Evolutionary conservation across 2,113 vertebrate genomes (phyloP), one percentile per base, ranked within the genome.

Genomic region (Cephalopterus ornatus): DNA sequence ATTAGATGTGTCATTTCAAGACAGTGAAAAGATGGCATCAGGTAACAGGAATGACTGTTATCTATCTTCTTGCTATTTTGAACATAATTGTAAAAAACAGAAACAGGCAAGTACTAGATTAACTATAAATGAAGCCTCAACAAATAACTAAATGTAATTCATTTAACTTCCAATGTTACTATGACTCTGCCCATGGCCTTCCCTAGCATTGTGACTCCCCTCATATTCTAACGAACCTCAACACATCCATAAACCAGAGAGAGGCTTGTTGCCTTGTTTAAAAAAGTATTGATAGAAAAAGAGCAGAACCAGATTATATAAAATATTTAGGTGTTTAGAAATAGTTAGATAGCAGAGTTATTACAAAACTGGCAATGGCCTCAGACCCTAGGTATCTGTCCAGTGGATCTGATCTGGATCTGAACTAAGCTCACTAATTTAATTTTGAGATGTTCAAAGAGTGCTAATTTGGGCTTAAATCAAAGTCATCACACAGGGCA

Each of bases 1-100:
- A 68, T 85, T 79, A 80, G 42, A 85, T 21, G 7, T 55, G 44
- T 91, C 89, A 85, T 82, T 96, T 92, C 88, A 93, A 90, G 82
- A 84, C 33, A 70, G 21, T 55, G 52, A 96, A 83, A 89, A 4
- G 4, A 93, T 65, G 27, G 30, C 71, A 77, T 67, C 20, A 62
- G 56, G 50, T 77, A 88, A 80, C 42, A 95, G 41, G 62, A 92
- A 88, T 75, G 2, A 92, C 44, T 76, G 30, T 73, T 94, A 66
- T 32, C 58, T 89, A 79, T 61, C 55, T 77, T 93, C 35, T 71
- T 93, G 59, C 23, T 35, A 71, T 76, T 88, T 79, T 80, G 33
- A 93, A 81, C 8, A 39, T 50, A 85, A 88, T 71, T 71, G 28
- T 35, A 70, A 95, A 89, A 92, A 63, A 50, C 1, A 77, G 33